Evolutionary conservation across 2,797 vertebrate genomes (phyloP).

Genomic region (Lacerta agilis): DNA sequence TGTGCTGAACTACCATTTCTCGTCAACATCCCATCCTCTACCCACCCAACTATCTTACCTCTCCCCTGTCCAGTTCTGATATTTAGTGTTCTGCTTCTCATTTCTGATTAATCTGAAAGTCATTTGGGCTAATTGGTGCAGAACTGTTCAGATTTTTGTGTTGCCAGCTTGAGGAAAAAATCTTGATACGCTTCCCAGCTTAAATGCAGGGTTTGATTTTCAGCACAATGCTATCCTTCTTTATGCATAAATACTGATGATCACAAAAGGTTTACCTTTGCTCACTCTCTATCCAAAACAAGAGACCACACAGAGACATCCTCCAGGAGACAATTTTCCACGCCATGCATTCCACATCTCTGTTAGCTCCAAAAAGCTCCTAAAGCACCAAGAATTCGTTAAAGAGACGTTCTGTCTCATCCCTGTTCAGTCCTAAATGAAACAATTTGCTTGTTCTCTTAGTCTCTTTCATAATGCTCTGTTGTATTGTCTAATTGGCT

Average conservation of each 20-base stretch:
- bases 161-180: background rate
- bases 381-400: constrained; percentile 55
- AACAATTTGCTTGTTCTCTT: constrained; percentile 22
- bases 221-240: constrained; percentile 11
- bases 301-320: constrained; percentile 53
- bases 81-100: background rate
- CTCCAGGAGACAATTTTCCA: constrained; percentile 48
- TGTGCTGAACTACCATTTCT: background rate
- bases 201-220: constrained; percentile 26
- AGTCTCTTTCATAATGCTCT: constrained; percentile 24
- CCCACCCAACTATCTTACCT: background rate
- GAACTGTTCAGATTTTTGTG: background rate
- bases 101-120: constrained; percentile 15
- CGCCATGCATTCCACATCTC: constrained; percentile 38
- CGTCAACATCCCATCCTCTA: background rate
- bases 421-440: constrained; percentile 10
- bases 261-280: constrained; percentile 51
- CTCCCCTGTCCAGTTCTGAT: background rate
- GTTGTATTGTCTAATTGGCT: constrained; percentile 58
- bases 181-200: background rate
- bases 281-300: constrained; percentile 34
- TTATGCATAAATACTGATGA: constrained; percentile 31
- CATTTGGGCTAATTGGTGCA: background rate
- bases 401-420: constrained; percentile 56
- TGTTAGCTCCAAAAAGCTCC: constrained; percentile 41